phyloP scores from a whole-genome alignment of 2,113 vertebrate species.

The Glaucidium brasilianum region DNA sequence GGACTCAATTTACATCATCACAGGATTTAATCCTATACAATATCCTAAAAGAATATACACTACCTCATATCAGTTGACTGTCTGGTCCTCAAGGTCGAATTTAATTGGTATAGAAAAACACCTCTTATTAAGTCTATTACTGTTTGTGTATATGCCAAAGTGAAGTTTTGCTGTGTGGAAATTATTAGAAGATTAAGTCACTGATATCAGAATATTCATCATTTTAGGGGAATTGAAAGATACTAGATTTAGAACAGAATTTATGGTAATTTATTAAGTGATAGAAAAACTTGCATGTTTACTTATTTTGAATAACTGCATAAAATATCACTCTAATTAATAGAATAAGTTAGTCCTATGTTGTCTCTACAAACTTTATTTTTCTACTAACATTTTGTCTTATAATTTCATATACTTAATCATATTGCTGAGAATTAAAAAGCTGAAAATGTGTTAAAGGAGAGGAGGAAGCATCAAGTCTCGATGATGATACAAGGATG shows the following conservation, averaged over 20 bases:
- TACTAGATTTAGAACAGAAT: not conserved
- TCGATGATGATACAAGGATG: not conserved
- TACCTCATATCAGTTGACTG: not conserved
- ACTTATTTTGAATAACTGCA: constrained; percentile 44
- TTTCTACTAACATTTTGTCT: constrained; percentile 41
- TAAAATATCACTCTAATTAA: constrained; percentile 36
- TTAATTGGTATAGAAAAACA: not conserved
- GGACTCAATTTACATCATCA: not conserved
- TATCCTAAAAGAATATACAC: not conserved
- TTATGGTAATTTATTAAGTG: constrained; percentile 42
- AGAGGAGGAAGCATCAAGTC: not conserved
- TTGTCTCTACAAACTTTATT: constrained; percentile 20
- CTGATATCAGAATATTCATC: constrained; percentile 18
- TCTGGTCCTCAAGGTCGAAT: constrained; percentile 23
- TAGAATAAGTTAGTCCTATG: constrained; percentile 23
- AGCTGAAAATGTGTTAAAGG: not conserved
- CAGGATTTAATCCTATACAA: not conserved
- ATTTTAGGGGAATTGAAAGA: not conserved
- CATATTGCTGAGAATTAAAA: not conserved
- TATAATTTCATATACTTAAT: not conserved
- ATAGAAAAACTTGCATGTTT: constrained; percentile 35
- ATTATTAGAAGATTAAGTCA: constrained; percentile 22
- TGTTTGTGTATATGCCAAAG: not conserved
- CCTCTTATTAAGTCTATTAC: not conserved
- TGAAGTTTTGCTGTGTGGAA: not conserved